Conservation (phyloP, 2,113 vertebrate genomes). For the Notothenia rossii region DNA sequence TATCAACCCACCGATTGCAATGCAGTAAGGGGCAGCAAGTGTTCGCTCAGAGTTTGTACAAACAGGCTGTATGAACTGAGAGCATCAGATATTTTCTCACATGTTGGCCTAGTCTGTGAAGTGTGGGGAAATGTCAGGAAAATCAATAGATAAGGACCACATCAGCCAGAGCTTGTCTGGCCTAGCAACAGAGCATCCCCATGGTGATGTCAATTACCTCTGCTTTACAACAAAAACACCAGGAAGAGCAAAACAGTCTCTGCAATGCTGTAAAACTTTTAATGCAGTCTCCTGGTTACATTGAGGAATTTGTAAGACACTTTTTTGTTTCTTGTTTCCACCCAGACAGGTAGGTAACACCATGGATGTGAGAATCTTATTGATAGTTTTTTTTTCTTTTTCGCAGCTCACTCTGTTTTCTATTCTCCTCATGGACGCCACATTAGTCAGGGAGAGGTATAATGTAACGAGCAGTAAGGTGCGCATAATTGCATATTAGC, state of each 20-base stretch:
- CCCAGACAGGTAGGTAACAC: conserved; percentile 60
- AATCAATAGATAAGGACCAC: conserved; percentile 86
- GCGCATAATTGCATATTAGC: conserved; percentile 98
- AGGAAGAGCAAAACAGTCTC: conserved; percentile 75
- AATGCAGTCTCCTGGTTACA: conserved; percentile 76
- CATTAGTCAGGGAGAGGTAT: conserved; percentile 91
- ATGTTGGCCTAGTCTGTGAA: conserved; percentile 83
- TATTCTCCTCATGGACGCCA: conserved; percentile 94
- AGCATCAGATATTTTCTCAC: conserved; percentile 84
- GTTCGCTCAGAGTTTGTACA: conserved; percentile 77
- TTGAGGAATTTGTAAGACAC: conserved; percentile 72
- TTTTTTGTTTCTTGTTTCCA: conserved; percentile 45
- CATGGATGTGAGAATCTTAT: conserved; percentile 65
- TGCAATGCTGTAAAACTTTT: conserved; percentile 81
- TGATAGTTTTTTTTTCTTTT: conserved; percentile 58
- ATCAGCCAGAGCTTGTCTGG: conserved; percentile 83
- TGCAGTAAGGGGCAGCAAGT: conserved; percentile 70
- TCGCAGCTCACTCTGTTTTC: conserved; percentile 82
- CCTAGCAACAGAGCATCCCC: conserved; percentile 83
- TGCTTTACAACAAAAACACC: conserved; percentile 81
- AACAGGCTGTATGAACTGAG: conserved; percentile 83
- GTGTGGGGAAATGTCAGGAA: conserved; percentile 85
- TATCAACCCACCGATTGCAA: conserved; percentile 70
- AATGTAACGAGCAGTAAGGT: conserved; percentile 95
- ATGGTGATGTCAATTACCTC: conserved; percentile 84